A percentile compares a stretch with the other conserved stretches of the same genome.
Evolutionary conservation across 1,140 invertebrate species (phyloP).

Genomic region (Ceratosolen fusciceps): DNA sequence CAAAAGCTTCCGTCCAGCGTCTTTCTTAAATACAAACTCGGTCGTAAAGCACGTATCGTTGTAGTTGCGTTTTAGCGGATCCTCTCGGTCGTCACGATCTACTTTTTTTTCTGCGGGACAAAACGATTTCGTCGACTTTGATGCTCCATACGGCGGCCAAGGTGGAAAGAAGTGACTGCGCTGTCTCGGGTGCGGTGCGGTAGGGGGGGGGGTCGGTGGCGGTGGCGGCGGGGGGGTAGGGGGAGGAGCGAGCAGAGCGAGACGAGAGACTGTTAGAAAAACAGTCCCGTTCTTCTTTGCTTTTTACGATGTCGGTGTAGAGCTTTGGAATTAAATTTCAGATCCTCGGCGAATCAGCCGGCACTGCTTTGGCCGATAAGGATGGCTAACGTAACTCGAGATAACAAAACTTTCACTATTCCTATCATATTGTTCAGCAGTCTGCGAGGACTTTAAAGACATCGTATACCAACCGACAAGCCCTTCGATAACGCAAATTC

Average conservation of each 20-base stretch:
- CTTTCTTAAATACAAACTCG: slow-evolving; percentile 4
- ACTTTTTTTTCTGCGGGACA: slow-evolving; percentile 17
- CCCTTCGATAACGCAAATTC: slow-evolving; percentile 24
- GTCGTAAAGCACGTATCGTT: slow-evolving; percentile 18
- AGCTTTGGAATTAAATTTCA: slow-evolving; percentile 61
- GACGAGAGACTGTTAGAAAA: slow-evolving; percentile 22
- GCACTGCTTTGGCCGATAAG: slow-evolving; percentile 56
- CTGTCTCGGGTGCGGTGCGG: not conserved
- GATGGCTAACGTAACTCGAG: slow-evolving; percentile 57
- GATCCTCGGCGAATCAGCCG: slow-evolving; percentile 27
- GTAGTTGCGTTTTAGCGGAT: slow-evolving; percentile 35
- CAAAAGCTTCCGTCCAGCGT: slow-evolving; percentile 23
- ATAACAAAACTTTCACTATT: slow-evolving; percentile 54
- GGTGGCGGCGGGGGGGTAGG: slow-evolving; percentile 19
- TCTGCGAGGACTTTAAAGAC: not conserved
- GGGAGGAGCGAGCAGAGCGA: slow-evolving; percentile 47
- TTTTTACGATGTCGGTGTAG: slow-evolving; percentile 29
- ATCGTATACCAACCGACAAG: not conserved
- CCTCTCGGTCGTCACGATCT: slow-evolving; percentile 1
- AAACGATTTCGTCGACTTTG: not conserved
- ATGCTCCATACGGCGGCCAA: not conserved
- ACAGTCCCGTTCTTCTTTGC: slow-evolving; percentile 45
- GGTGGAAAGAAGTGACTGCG: not conserved
- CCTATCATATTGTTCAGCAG: not conserved
- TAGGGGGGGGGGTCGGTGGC: not conserved